phyloP scores from a whole-genome alignment of 2,797 vertebrate species.

The Poeciliopsis paucimaculata region DNA sequence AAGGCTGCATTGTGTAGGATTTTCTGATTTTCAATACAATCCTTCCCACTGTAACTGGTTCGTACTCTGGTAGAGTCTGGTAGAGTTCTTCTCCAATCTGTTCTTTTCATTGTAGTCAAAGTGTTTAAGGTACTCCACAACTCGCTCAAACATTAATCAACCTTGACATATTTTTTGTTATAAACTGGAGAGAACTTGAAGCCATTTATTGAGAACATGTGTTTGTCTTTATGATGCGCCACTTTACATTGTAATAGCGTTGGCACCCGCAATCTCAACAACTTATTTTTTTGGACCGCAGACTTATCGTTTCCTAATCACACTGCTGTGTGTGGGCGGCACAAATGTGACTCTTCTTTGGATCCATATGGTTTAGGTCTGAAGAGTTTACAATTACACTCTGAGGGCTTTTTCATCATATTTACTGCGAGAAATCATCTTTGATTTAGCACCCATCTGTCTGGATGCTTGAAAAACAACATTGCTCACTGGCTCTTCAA shows the following conservation, averaged over 20 bases:
- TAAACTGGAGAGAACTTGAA: slow-evolving; percentile 9
- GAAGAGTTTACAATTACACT: background rate
- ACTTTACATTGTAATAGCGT: slow-evolving; percentile 10
- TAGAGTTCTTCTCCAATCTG: background rate
- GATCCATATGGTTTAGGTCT: slow-evolving; percentile 6
- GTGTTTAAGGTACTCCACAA: background rate
- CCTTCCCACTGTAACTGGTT: background rate
- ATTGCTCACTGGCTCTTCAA: slow-evolving; percentile 32
- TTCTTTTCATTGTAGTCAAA: background rate
- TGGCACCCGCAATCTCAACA: background rate
- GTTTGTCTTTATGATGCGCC: slow-evolving; percentile 18
- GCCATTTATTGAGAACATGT: background rate
- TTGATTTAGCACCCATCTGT: slow-evolving; percentile 10
- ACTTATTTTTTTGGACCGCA: background rate
- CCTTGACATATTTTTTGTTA: background rate
- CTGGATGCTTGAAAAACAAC: slow-evolving; percentile 41
- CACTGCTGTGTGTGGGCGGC: background rate
- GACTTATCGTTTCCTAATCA: slow-evolving; percentile 4
- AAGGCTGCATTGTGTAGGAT: background rate
- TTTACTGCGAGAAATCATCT: slow-evolving; percentile 25
- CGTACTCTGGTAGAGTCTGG: background rate
- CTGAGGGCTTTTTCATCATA: background rate
- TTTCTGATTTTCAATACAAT: background rate
- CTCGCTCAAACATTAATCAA: background rate
- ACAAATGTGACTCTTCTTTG: slow-evolving; percentile 3